phyloP scores from a whole-genome alignment of 1,140 invertebrate species.

The Aphaenogaster ashmeadi region DNA sequence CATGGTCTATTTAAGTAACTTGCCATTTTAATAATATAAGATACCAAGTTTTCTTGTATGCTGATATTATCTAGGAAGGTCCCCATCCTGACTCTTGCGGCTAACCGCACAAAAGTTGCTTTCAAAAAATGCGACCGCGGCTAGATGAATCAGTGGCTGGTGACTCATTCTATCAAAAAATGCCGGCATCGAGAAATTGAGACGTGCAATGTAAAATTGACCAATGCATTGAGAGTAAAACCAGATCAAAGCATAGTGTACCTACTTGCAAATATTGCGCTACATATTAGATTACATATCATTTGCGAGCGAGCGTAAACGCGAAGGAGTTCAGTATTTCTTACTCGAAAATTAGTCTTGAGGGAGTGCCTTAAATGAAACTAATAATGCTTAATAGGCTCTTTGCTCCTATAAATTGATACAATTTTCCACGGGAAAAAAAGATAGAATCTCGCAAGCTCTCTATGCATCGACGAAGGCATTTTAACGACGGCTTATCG shows the following conservation, averaged over 20 bases:
- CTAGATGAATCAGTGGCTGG: constrained; percentile 31
- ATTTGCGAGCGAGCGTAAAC: not conserved
- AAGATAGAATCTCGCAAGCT: not conserved
- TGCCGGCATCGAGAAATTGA: constrained; percentile 3
- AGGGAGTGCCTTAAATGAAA: constrained; percentile 4
- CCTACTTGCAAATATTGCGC: constrained; percentile 11
- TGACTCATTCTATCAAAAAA: constrained; percentile 39
- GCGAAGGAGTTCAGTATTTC: constrained; percentile 9
- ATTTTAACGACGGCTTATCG: constrained; percentile 72
- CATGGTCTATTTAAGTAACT: not conserved
- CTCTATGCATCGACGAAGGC: constrained; percentile 1
- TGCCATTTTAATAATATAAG: not conserved
- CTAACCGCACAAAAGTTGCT: constrained; percentile 11
- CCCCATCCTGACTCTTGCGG: constrained; percentile 11
- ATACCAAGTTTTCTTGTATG: not conserved
- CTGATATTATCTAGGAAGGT: constrained; percentile 21
- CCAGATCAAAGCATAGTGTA: not conserved
- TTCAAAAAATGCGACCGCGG: constrained; percentile 29
- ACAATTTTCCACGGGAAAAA: constrained; percentile 6
- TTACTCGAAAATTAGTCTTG: constrained; percentile 26
- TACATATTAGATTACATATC: constrained; percentile 29
- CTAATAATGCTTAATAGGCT: constrained; percentile 39
- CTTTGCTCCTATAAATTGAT: constrained; percentile 19
- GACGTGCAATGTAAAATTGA: constrained; percentile 2
- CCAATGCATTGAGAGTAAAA: not conserved